phyloP scores from a whole-genome alignment of 2,888 invertebrate species.

The Sphecodes monilicornis region DNA sequence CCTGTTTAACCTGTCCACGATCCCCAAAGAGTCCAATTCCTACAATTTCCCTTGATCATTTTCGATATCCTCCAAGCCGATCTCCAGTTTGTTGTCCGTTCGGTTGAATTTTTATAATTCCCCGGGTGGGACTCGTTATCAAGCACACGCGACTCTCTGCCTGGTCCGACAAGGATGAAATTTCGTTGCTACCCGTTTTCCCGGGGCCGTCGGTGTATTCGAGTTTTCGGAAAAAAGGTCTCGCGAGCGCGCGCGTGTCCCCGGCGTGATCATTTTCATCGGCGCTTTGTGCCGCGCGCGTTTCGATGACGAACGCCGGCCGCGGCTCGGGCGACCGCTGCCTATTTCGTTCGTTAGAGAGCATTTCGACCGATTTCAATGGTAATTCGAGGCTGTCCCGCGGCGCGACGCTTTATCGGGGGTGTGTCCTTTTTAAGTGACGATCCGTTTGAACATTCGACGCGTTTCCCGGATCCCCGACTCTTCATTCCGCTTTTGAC shows the following conservation, averaged over 20 bases:
- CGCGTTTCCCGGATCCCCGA: constrained; percentile 45
- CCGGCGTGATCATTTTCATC: constrained; percentile 58
- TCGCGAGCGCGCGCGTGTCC: neutral
- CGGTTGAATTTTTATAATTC: neutral
- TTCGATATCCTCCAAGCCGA: neutral
- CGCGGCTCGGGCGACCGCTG: constrained; percentile 35
- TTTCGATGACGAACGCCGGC: constrained; percentile 46
- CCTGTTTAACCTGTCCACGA: neutral
- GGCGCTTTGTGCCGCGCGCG: constrained; percentile 48
- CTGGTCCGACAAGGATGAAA: neutral
- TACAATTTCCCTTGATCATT: neutral
- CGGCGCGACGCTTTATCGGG: constrained; percentile 57
- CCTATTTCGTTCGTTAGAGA: constrained; percentile 59
- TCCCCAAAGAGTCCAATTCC: neutral
- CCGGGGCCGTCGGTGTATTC: neutral
- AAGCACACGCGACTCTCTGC: neutral
- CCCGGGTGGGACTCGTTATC: neutral
- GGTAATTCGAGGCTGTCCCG: constrained; percentile 57
- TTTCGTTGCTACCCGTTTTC: constrained; percentile 10
- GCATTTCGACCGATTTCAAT: constrained; percentile 55
- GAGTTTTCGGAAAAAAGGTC: constrained; percentile 4
- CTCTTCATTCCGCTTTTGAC: constrained; percentile 56
- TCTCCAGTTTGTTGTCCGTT: neutral
- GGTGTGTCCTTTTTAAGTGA: constrained; percentile 59
- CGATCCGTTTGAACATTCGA: constrained; percentile 57